Evolutionary conservation across 2,797 vertebrate species (phyloP), one percentile per base, ranked within the genome.

Genomic region (Eurystomus glaucurus): DNA sequence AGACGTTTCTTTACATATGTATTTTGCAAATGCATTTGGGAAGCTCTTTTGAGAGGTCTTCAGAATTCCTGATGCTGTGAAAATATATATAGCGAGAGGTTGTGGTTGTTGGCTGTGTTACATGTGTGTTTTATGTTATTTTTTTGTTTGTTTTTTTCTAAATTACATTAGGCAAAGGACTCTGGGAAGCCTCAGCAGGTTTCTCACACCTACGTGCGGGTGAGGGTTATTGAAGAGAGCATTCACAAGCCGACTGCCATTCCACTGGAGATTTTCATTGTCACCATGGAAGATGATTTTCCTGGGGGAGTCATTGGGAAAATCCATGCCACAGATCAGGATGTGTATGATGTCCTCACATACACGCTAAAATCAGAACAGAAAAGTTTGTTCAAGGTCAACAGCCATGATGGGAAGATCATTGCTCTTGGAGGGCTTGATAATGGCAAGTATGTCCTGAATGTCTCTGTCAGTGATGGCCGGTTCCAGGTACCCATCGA

Each of bases 271-370:
- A 98, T 99, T 58, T 99, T 99, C 95, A 99, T 99, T 8, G 98
- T 99, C 87, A 99, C 99, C 28, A 99, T 99, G 99, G 99, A 99
- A 97, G 99, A 99, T 3, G 99, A 99, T 97, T 99, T 99, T 96
- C 99, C 99, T 0, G 99, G 99, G 1, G 99, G 99, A 11, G 99
- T 99, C 52, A 99, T 99, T 51, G 99, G 99, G 50, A 99, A 99
- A 96, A 99, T 99, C 58, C 99, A 99, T 0, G 99, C 99, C 81
- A 99, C 99, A 0, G 99, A 99, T 88, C 99, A 99, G 71, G 99
- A 99, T 70, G 98, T 99, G n/a, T 99, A 99, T 2, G 99, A 99
- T 3, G 99, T 98, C 13, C 98, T 99, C 88, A 99, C 98, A 0
- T 99, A 99, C 23, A 98, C 98, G 0, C 98, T 99, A 28, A 99